Base-by-base conservation (phyloP, 2,888 invertebrate species). In the Pyrrhia umbra region DNA sequence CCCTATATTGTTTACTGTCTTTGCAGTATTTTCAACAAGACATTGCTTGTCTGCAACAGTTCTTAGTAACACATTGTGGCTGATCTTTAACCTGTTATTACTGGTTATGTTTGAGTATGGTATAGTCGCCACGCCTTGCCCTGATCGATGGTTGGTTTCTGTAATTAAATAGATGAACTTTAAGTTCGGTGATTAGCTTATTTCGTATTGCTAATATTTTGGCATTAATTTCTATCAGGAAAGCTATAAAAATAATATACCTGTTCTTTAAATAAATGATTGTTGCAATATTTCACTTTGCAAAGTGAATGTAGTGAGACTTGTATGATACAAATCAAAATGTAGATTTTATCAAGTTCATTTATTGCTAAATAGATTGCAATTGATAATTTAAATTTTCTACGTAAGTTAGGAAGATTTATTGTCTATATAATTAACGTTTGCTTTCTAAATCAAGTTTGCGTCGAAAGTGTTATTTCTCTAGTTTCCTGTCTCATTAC, bases 111-210 rank as follows among this genome's bases (percentile, higher is more conserved):
- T 65, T 61, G 45, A 47, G 46, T 27, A 43, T 20, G 56, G 51
- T 50, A 40, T 43, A 37, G 56, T 5, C 21, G 52, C 58, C 86
- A 86, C 89, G 89, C 88, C 89, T 85, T 77, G 61, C 70, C 65
- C 81, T 86, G 86, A 88, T 88, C 85, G 85, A 87, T 86, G 84
- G 79, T 78, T 78, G 69, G 70, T 70, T 81, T 68, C 57, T 66
- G 50, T 63, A 58, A 76, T 77, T 68, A 77, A 79, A 75, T 73
- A 75, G 67, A 74, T 77, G 77, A 82, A 74, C 63, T 66, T 68
- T 71, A 72, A 57, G 52, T 76, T 57, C 2, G 18, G 39, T 56
- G 49, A 68, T 65, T 63, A 47, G 15, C 50, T 42, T 50, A 59
- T 64, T 61, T 42, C 34, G 13, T 16, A 20, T 50, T 21, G 13